phyloP scores from a whole-genome alignment of 2,113 vertebrate species.

The Oryzias melastigma region DNA sequence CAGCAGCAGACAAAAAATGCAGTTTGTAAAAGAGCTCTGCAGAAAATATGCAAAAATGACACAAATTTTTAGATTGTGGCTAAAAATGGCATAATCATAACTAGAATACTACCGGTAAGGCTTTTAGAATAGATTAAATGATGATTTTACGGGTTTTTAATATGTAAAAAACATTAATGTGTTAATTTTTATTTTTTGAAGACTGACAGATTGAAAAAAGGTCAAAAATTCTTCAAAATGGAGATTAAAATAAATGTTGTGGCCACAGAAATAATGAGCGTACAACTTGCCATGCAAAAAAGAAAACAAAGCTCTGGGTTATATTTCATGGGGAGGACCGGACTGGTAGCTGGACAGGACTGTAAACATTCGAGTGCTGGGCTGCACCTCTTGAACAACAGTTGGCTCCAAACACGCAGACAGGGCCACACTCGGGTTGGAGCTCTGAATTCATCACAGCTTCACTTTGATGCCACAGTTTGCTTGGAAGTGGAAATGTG shows the following conservation, averaged over 20 bases:
- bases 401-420: conserved; percentile 38
- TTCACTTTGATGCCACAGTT: conserved; percentile 35
- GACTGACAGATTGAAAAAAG: no score
- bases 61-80: no score
- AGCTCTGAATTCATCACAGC: conserved; percentile 31
- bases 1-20: no score
- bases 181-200: no score
- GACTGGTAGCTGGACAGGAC: conserved; percentile 19
- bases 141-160: no score
- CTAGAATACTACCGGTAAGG: no score
- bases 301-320: not conserved
- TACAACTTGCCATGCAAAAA: not conserved
- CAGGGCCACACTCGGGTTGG: conserved; percentile 17
- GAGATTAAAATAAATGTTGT: not conserved
- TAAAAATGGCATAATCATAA: no score
- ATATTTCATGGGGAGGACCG: conserved; percentile 4
- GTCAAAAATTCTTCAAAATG: no score
- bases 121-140: no score
- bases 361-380: conserved; percentile 36
- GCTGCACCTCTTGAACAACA: conserved; percentile 7
- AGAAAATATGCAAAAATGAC: no score
- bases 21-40: no score
- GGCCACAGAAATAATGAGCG: not conserved
- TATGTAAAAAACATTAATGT: no score
- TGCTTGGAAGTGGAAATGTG: conserved; percentile 33